Evolutionary conservation across 2,113 vertebrate species (phyloP), one percentile per base, ranked within the genome.

Genomic region (Coptodon rendalli): DNA sequence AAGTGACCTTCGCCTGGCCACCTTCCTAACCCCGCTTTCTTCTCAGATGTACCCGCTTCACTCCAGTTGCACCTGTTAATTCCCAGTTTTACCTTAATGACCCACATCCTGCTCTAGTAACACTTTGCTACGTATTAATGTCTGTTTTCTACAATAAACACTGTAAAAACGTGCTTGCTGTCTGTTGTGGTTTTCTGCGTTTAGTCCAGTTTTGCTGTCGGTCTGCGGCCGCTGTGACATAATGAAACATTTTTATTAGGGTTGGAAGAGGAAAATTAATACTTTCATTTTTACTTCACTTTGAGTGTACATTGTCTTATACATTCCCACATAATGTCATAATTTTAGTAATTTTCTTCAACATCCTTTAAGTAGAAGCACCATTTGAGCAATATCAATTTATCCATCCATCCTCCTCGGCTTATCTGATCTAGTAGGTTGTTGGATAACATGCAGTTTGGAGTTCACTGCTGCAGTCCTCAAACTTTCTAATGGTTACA

Each of bases 101-200:
- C 13, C 13, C 13, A 59, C 0, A 5, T 29, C 24, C 56, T 59
- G 24, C 29, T 29, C 13, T 59, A 29, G 56, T 16, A 59, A 59
- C 56, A 59, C 56, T 59, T 59, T 59, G 56, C 56, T 29, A 29
- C 1, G 3, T 29, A 59, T 59, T 59, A 59, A 59, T 59, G 13
- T 59, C 56, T 59, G 56, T 59, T 59, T 59, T 29, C 56, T 59
- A 16, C 7, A 59, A 29, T 59, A 59, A 13, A 59, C 13, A 29
- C 24, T 59, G 56, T 59, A 29, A 59, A 59, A 59, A 29, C 13
- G 4, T 59, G 29, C 4, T 59, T 59, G 56, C 56, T 1, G 4
- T 59, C 3, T 29, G 0, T 59, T 59, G 7, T 0, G 56, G 24
- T 59, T 59, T 29, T 59, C 56, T 29, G 56, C 0, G 1, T 59